Conservation (phyloP, 2,888 invertebrate species). For the Pardosa pseudoannulata region DNA sequence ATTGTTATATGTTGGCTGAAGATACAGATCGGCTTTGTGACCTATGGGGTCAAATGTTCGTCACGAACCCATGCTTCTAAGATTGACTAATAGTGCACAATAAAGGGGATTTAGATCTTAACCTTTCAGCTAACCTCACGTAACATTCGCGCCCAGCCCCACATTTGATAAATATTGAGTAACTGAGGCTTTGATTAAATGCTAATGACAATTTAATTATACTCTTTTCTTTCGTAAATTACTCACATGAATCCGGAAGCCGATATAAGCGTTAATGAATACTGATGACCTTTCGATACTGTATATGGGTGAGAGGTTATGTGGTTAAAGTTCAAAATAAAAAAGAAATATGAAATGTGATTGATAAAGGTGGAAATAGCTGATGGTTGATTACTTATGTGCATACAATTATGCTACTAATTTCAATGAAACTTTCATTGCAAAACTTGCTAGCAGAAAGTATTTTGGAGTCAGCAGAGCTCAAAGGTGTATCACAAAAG, state of each 20-base stretch:
- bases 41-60: slow-evolving; percentile 42
- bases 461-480: too few relatives aligned
- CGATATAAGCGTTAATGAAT: slow-evolving; percentile 33
- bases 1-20: not conserved
- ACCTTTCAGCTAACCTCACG: slow-evolving; percentile 46
- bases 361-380: too few relatives aligned
- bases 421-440: too few relatives aligned
- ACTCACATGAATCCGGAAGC: slow-evolving; percentile 30
- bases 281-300: slow-evolving; percentile 5
- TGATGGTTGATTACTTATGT: too few relatives aligned
- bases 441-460: too few relatives aligned
- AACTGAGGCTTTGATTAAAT: slow-evolving; percentile 8
- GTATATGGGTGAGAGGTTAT: not conserved
- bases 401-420: too few relatives aligned
- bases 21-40: slow-evolving; percentile 42
- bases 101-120: slow-evolving; percentile 46
- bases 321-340: too few relatives aligned
- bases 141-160: slow-evolving; percentile 16
- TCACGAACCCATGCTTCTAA: slow-evolving; percentile 39
- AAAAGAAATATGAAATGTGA: too few relatives aligned
- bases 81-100: slow-evolving; percentile 48
- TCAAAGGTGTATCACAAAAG: too few relatives aligned
- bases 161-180: slow-evolving; percentile 30
- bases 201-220: slow-evolving; percentile 56
- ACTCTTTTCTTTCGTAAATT: slow-evolving; percentile 19